A percentile compares a stretch with the other conserved stretches of the same genome.
Evolutionary conservation across 2,113 vertebrate species (phyloP).

Genomic region (Ophiodon elongatus): DNA sequence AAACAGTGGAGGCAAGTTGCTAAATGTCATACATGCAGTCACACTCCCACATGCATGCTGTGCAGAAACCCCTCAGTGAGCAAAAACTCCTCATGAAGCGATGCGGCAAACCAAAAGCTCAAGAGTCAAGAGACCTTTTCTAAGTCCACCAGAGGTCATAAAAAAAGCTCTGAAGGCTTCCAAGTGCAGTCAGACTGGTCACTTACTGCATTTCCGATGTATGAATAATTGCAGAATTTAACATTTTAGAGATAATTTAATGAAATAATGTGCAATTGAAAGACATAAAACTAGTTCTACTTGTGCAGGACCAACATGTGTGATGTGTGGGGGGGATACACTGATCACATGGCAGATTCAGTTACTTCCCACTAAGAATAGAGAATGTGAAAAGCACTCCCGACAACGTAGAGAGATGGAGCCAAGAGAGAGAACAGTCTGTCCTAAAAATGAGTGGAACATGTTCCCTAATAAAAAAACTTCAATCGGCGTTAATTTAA

Average conservation of each 20-base stretch:
- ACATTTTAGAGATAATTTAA: background rate
- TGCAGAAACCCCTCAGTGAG: slow-evolving; percentile 39
- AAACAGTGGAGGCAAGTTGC: slow-evolving; percentile 56
- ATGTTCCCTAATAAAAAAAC: background rate
- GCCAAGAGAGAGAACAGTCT: slow-evolving; percentile 51
- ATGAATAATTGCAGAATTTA: background rate
- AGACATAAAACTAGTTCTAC: slow-evolving; percentile 4
- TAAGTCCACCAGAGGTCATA: slow-evolving; percentile 18
- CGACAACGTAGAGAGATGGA: slow-evolving; percentile 28
- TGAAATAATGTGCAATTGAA: slow-evolving; percentile 1
- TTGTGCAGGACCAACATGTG: slow-evolving; percentile 39
- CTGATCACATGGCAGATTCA: slow-evolving; percentile 72
- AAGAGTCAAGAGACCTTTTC: background rate
- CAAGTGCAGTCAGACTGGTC: background rate
- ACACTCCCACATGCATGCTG: slow-evolving; percentile 55
- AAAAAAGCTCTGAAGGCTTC: background rate
- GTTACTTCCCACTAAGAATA: slow-evolving; percentile 80
- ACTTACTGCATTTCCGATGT: slow-evolving; percentile 18
- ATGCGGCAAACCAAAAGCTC: slow-evolving; percentile 8
- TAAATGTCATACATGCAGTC: slow-evolving; percentile 74
- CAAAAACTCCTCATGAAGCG: slow-evolving; percentile 24
- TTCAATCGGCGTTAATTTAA: background rate
- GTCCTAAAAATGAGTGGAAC: slow-evolving; percentile 45
- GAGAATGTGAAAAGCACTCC: slow-evolving; percentile 52
- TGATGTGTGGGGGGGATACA: slow-evolving; percentile 42